These are phyloP conservation scores for Trypoxylon attenuatum DNA, from an alignment of 2,888 invertebrate species.

Conservation along the genomic window DNA sequence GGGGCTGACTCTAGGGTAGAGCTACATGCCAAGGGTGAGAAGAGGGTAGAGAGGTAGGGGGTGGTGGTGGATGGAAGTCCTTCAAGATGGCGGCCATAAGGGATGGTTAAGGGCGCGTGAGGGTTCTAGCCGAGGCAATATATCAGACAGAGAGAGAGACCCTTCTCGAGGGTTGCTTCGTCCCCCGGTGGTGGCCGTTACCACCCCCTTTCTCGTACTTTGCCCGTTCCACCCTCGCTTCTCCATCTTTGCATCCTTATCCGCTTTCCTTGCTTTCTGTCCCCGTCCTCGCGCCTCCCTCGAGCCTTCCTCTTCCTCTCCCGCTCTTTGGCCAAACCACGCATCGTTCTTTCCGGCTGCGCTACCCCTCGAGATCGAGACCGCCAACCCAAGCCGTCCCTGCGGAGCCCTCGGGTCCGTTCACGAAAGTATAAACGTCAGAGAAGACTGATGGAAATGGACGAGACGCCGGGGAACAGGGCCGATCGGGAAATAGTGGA, in stretches of 20 bases:
- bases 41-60: conserved; percentile 25
- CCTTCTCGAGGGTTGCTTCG: conserved; percentile 58
- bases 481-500: conserved; percentile 58
- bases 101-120: conserved; percentile 72
- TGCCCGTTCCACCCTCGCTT: conserved; percentile 40
- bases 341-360: conserved; percentile 22
- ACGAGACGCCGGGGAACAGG: conserved; percentile 45
- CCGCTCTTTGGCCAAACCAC: conserved; percentile 28
- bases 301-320: conserved; percentile 24
- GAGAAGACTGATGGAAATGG: conserved; percentile 57
- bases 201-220: conserved; percentile 50
- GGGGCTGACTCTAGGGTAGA: conserved; percentile 48
- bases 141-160: conserved; percentile 60
- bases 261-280: conserved; percentile 2
- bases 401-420: conserved; percentile 66
- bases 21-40: conserved; percentile 40
- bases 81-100: conserved; percentile 74
- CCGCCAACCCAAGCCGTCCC: conserved; percentile 44
- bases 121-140: conserved; percentile 71
- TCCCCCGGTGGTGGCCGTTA: conserved; percentile 61
- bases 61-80: conserved; percentile 60
- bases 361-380: conserved; percentile 45
- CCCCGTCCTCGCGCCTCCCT: not conserved
- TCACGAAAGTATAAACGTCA: conserved; percentile 66
- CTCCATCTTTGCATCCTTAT: conserved; percentile 16